These are phyloP conservation scores for Cordilura impudica DNA, from an alignment of 2,888 invertebrate genomes.

Conservation along the genomic window DNA sequence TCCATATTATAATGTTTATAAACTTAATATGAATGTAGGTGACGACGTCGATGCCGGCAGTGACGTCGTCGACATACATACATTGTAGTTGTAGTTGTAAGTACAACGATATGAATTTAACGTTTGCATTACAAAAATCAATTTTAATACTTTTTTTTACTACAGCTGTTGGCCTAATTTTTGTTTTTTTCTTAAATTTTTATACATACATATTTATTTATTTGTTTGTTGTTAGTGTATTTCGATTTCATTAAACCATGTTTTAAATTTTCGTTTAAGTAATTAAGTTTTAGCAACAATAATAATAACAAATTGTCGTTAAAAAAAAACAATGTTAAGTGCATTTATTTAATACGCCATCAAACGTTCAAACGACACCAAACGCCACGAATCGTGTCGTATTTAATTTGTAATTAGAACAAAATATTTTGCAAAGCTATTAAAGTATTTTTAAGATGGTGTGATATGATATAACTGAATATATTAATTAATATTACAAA, in stretches of 20 bases:
- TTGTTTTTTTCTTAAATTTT: neutral
- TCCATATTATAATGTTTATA: neutral
- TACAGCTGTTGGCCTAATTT: constrained; percentile 46
- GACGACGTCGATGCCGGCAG: neutral
- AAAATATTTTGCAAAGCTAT: neutral
- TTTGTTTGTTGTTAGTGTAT: neutral
- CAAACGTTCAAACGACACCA: neutral
- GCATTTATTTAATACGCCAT: neutral
- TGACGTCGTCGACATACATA: neutral
- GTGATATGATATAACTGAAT: constrained; percentile 13
- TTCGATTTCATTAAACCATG: constrained; percentile 3
- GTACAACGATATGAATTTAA: neutral
- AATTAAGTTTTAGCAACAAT: neutral
- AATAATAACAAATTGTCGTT: neutral
- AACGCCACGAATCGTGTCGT: neutral
- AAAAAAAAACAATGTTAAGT: constrained; percentile 12
- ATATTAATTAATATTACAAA: neutral
- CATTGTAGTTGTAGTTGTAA: no score
- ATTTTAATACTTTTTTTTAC: constrained; percentile 35
- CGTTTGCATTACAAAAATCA: constrained; percentile 15
- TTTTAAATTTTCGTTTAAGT: neutral
- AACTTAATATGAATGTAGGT: neutral
- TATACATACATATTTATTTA: no score
- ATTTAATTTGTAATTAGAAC: constrained; percentile 23
- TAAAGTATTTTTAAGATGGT: constrained; percentile 16